Percentiles rank a stretch among this genome's conserved stretches.
phyloP scores from a whole-genome alignment of 2,888 invertebrate species.

The Charanyca ferruginea region DNA sequence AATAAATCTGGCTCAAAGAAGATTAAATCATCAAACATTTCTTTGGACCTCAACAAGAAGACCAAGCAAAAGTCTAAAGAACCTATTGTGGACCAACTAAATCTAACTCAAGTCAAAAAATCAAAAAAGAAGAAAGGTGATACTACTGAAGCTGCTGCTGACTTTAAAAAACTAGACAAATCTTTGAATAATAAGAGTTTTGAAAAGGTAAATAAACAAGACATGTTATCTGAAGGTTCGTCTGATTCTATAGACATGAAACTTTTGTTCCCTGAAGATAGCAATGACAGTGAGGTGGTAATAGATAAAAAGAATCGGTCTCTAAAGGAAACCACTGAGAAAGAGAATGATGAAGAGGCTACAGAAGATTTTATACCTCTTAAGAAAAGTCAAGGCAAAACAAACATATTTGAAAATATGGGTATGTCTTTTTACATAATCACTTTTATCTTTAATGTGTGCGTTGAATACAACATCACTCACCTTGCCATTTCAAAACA shows the following conservation, averaged over 20 bases:
- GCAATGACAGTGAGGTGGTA: conserved; percentile 73
- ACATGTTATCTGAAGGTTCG: conserved; percentile 67
- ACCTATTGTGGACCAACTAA: conserved; percentile 81
- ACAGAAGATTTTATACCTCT: conserved; percentile 76
- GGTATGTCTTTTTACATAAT: conserved; percentile 64
- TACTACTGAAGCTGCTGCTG: conserved; percentile 31
- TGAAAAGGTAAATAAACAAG: conserved; percentile 37
- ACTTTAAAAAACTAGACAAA: conserved; percentile 40
- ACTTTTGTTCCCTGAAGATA: conserved; percentile 84
- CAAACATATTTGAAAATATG: conserved; percentile 71
- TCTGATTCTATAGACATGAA: conserved; percentile 83
- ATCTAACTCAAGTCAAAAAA: conserved; percentile 79
- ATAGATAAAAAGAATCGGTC: neutral
- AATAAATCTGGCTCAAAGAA: conserved; percentile 72
- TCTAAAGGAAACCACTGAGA: conserved; percentile 29
- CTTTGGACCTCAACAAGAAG: conserved; percentile 79
- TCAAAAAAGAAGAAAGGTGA: conserved; percentile 63
- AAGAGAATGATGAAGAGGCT: conserved; percentile 39
- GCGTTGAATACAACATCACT: neutral
- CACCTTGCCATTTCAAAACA: too few relatives aligned
- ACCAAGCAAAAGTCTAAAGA: conserved; percentile 70
- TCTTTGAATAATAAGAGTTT: conserved; percentile 41
- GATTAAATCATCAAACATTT: conserved; percentile 74
- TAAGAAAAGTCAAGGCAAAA: conserved; percentile 78
- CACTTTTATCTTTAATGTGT: neutral